Base-by-base conservation (phyloP, 2,888 invertebrate species). In the Hoplodrina blanda region DNA sequence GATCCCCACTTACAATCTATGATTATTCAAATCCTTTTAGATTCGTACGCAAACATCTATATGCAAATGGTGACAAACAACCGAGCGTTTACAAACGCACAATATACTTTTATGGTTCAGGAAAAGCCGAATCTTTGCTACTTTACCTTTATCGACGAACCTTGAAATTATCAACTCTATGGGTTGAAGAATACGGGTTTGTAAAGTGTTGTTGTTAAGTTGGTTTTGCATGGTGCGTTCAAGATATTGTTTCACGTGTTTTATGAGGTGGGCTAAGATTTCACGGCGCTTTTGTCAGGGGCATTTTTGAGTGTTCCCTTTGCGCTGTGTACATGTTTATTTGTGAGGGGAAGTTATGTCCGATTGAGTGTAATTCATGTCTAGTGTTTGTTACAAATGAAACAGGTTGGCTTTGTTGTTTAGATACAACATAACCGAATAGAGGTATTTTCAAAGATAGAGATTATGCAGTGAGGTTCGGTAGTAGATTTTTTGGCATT, bases 61-160 rank as follows among this genome's bases (percentile, higher is more conserved):
- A 95, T 95, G 95, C 93, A 95, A 95, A 95, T 94, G 92, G 93
- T 94, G 95, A 95, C 95, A 95, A 95, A 95, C 94, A 94, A 92
- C 89, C 93, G 88, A 88, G 90, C 93, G 91, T 94, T 94, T 93
- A 93, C 94, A 92, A 91, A 94, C 95, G 95, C 94, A 94, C 95
- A 93, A 95, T 95, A 95, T 95, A 95, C 91, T 95, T 95, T 95
- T 95, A 95, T 94, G 92, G 91, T 89, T 87, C 90, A 92, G 92
- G 93, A 94, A 94, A 94, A 94, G 92, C 91, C 92, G 87, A 91
- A 89, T 89, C 85, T 88, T 84, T 80, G 83, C 91, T 85, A 90
- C 64, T 30, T 74, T 84, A 82, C 46, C 46, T 19, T 59, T 80
- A 41, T 78, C 62, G 4, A 19, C n/a, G n/a, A 46, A n/a, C 0